Evolutionary conservation across 2,113 vertebrate species (phyloP).

Genomic region (Nothocercus julius): DNA sequence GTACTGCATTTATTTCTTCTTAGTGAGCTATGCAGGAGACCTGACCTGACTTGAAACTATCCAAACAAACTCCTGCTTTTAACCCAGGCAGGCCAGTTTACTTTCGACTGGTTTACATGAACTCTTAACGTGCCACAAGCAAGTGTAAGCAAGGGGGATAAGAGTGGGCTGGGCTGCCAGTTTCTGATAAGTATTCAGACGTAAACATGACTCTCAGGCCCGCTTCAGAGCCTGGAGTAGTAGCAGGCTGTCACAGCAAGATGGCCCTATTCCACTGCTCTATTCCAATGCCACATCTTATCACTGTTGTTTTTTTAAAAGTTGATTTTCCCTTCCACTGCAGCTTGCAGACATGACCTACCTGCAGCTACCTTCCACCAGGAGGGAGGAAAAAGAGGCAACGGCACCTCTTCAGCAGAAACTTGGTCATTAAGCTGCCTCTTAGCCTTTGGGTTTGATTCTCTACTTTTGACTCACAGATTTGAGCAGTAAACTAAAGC

Average conservation of each 20-base stretch:
- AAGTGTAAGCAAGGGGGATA: rapidly evolving
- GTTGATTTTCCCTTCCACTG: neutral
- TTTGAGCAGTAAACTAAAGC: neutral
- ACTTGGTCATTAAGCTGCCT: neutral
- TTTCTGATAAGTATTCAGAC: neutral
- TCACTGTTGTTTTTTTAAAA: neutral
- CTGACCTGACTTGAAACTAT: neutral
- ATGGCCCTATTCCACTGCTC: slow-evolving; percentile 8
- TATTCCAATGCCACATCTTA: neutral
- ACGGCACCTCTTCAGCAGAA: neutral
- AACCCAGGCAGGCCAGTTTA: neutral
- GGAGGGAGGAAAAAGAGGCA: neutral
- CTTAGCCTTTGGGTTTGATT: neutral
- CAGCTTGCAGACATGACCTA: neutral
- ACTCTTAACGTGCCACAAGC: neutral
- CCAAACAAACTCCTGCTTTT: neutral
- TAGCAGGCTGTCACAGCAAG: slow-evolving; percentile 27
- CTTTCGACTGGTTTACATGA: neutral
- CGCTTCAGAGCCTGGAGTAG: neutral
- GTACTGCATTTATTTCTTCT: neutral
- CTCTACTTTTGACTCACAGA: neutral
- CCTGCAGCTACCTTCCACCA: neutral
- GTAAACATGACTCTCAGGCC: rapidly evolving
- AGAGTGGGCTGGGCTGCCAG: rapidly evolving
- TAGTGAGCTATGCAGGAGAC: neutral